Percentiles rank a stretch among this genome's conserved stretches.
Conservation (phyloP, 2,113 vertebrate species). For the Phalacrocorax aristotelis region DNA sequence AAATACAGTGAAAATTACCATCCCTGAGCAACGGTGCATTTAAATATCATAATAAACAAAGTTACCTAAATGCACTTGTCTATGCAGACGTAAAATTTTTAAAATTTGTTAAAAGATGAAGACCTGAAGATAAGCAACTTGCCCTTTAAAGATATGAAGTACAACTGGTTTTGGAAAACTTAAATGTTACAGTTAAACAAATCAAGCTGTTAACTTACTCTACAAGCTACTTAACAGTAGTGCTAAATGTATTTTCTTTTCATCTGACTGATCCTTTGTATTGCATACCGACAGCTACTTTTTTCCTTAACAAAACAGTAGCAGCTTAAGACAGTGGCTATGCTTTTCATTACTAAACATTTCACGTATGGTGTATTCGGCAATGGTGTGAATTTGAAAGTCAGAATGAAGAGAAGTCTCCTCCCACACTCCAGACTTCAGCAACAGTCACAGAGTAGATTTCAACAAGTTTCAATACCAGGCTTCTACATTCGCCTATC, state of each 20-base stretch:
- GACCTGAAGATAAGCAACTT: neutral
- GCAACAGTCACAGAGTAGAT: neutral
- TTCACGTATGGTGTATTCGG: neutral
- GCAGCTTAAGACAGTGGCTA: neutral
- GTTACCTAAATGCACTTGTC: neutral
- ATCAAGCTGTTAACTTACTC: neutral
- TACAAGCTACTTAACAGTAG: neutral
- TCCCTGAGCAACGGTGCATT: slow-evolving; percentile 52
- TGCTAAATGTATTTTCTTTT: neutral
- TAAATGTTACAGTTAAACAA: neutral
- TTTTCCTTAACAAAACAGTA: neutral
- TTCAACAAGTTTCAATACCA: neutral
- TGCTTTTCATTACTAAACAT: neutral
- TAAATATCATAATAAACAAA: neutral
- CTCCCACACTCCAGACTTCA: neutral
- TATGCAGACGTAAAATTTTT: neutral
- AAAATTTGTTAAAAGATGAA: neutral
- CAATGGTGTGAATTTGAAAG: neutral
- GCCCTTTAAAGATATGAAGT: neutral
- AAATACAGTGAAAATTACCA: neutral
- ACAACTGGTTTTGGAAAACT: neutral
- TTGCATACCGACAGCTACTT: neutral
- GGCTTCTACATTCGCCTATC: neutral
- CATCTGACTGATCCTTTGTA: neutral
- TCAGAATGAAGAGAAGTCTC: neutral